Evolutionary conservation across 2,888 invertebrate species (phyloP), one percentile per base, ranked within the genome.

Genomic region (Eupithecia subumbrata): DNA sequence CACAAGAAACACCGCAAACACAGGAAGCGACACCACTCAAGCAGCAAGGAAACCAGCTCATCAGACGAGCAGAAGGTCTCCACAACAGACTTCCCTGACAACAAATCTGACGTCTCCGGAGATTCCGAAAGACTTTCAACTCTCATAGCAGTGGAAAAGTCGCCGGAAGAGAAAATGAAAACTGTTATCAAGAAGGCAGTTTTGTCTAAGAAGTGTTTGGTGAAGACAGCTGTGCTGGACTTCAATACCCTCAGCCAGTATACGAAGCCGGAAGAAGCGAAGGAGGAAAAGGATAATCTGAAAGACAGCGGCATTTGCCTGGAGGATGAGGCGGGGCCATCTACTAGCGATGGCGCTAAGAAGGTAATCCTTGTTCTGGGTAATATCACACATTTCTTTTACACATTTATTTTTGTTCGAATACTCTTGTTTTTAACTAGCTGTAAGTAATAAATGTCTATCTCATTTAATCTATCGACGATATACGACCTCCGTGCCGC

Each of bases 1-100:
- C 97, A 97, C 83, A 97, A 97, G 89, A 97, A 97, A 87, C 96
- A 97, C 84, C 96, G 96, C 82, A 97, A 97, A 90, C 97, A 97
- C 84, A 96, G 97, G 88, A 97, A 97, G 86, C 96, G 97, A 86
- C 96, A 97, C 90, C 96, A 97, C 75, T 95, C 95, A 0, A 89
- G 89, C 74, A 89, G 91, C 82, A 95, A 94, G 84, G 95, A 95
- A 73, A 94, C 94, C 1, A 93, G 95, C 76, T 95, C 95, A 9
- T 95, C 95, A 0, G 93, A 93, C 12, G 95, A 96, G 67, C 96
- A 95, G 52, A 88, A 87, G 82, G 89, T 86, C 48, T 93, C 92
- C 75, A 91, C 92, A 4, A 90, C 93, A 3, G 95, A 94, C 70
- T 93, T 91, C 73, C 85, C 89, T 18, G 93, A 93, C 76, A 94